Percentiles rank a stretch among this genome's conserved stretches.
Evolutionary conservation across 2,888 invertebrate species (phyloP).

Genomic region (Tachystola acroxantha): DNA sequence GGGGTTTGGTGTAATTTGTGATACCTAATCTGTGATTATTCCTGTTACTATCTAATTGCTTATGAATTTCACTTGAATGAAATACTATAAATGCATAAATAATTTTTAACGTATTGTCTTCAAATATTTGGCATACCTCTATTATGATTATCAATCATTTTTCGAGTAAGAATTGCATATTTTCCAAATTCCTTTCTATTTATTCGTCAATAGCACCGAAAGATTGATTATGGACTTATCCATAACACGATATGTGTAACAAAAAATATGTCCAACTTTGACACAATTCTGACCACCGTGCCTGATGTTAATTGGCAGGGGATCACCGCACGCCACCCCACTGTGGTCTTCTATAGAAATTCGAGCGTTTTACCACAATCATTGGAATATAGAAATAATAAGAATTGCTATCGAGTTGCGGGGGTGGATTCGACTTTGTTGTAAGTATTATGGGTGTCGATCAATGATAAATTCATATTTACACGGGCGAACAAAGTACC

Average conservation of each 20-base stretch:
- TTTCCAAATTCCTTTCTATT: conserved; percentile 4
- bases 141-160: too few relatives aligned
- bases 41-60: too few relatives aligned
- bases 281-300: conserved; percentile 67
- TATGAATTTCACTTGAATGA: too few relatives aligned
- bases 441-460: conserved; percentile 31
- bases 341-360: conserved; percentile 44
- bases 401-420: conserved; percentile 48
- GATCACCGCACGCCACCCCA: conserved; percentile 41
- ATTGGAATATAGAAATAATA: conserved; percentile 63
- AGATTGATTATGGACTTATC: conserved; percentile 18
- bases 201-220: conserved; percentile 2
- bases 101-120: too few relatives aligned
- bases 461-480: too few relatives aligned
- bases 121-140: too few relatives aligned
- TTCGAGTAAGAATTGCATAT: background rate
- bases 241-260: conserved; percentile 28
- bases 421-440: conserved; percentile 60
- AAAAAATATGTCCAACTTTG: conserved; percentile 62
- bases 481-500: too few relatives aligned
- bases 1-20: background rate
- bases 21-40: too few relatives aligned
- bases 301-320: conserved; percentile 75
- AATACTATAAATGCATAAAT: too few relatives aligned
- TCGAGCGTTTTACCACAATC: conserved; percentile 57